Percentiles rank a stretch among this genome's conserved stretches.
These are phyloP conservation scores for Ladona fulva DNA, from an alignment of 1,140 invertebrate species.

Conservation along the genomic window DNA sequence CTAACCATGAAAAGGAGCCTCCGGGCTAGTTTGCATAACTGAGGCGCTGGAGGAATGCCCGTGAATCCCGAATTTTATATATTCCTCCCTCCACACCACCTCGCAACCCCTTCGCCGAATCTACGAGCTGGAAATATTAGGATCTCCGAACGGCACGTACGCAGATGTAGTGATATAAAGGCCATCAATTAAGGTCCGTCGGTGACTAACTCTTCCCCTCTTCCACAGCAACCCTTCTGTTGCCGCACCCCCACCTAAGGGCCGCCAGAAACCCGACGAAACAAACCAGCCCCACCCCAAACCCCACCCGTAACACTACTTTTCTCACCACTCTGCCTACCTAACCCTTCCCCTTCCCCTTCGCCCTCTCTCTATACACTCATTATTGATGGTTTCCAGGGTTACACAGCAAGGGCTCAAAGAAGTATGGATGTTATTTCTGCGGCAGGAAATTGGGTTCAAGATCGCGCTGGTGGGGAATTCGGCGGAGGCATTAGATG, in stretches of 20 bases:
- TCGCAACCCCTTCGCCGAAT: background rate
- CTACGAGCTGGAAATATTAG: background rate
- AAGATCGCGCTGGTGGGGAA: background rate
- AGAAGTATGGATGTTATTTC: conserved; percentile 10
- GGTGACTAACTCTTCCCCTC: background rate
- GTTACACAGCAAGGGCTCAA: background rate
- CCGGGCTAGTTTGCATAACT: background rate
- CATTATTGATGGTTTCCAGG: conserved; percentile 9
- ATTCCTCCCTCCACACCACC: background rate
- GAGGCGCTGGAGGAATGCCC: background rate
- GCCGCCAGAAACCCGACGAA: background rate
- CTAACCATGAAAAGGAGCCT: background rate
- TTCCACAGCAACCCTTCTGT: no score
- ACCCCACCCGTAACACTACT: background rate
- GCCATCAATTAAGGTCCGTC: background rate
- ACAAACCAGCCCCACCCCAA: background rate
- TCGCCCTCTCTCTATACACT: background rate
- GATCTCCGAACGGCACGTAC: background rate
- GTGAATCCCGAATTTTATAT: background rate
- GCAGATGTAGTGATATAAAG: conserved; percentile 9
- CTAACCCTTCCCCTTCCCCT: background rate
- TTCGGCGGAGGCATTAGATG: background rate
- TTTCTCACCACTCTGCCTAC: background rate
- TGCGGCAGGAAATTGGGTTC: conserved; percentile 2
- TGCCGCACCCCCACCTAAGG: background rate